Evolutionary conservation across 1,140 invertebrate species (phyloP).

Genomic region (Argopecten irradians): DNA sequence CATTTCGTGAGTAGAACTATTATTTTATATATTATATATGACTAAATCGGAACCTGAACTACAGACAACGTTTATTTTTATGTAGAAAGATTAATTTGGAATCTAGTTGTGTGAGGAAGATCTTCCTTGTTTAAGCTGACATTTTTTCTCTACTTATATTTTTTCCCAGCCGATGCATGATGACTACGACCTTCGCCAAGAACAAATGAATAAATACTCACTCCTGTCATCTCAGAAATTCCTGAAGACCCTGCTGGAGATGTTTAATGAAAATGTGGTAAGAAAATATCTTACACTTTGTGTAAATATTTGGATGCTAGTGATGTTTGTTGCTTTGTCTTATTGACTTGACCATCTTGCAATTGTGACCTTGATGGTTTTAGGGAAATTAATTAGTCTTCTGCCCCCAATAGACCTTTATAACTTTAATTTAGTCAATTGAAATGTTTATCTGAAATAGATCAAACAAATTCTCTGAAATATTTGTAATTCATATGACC

Average conservation of each 20-base stretch:
- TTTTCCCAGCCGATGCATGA: constrained; percentile 92
- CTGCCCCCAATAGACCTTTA: neutral
- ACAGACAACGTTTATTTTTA: too few relatives aligned
- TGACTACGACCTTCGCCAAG: constrained; percentile 94
- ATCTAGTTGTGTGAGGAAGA: too few relatives aligned
- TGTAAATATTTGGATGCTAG: neutral
- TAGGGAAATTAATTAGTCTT: neutral
- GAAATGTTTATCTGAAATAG: too few relatives aligned
- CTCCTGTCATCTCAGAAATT: constrained; percentile 95
- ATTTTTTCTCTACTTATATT: too few relatives aligned
- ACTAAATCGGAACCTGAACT: too few relatives aligned
- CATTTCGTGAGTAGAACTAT: too few relatives aligned
- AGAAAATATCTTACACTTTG: constrained; percentile 73
- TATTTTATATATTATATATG: too few relatives aligned
- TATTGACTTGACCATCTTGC: neutral
- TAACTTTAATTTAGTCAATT: too few relatives aligned
- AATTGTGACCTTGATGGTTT: neutral
- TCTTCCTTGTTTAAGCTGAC: too few relatives aligned
- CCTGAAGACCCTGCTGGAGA: constrained; percentile 93
- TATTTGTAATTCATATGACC: too few relatives aligned
- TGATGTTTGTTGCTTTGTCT: neutral
- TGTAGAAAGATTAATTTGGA: too few relatives aligned
- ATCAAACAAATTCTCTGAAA: too few relatives aligned
- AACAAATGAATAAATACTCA: constrained; percentile 98
- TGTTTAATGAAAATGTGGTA: constrained; percentile 97